These are phyloP conservation scores for Dicerorhinus sumatrensis DNA, from an alignment of 2,113 vertebrate species.

Conservation along the genomic window DNA sequence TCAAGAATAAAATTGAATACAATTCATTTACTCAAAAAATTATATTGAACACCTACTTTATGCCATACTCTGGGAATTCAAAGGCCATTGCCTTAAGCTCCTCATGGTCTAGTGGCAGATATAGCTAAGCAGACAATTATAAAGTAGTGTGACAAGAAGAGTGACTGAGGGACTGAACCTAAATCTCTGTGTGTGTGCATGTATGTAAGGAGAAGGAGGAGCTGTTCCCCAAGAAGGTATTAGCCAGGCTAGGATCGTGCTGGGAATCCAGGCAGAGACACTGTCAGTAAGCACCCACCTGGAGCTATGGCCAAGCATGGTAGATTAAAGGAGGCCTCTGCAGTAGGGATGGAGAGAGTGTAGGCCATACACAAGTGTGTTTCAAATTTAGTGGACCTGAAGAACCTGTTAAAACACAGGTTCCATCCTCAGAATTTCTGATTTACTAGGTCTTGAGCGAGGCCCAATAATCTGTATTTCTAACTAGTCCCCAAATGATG, in stretches of 20 bases:
- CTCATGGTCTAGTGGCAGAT: background rate
- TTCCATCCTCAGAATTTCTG: background rate
- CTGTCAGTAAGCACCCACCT: background rate
- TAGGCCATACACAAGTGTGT: background rate
- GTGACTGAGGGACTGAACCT: background rate
- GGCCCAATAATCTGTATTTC: background rate
- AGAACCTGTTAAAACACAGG: background rate
- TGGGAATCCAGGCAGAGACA: background rate
- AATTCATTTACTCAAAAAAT: conserved; percentile 24
- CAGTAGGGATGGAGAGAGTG: background rate
- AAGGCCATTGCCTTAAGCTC: background rate
- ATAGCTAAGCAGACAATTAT: background rate
- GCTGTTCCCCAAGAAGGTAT: background rate
- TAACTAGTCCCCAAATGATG: background rate
- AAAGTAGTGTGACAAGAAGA: background rate
- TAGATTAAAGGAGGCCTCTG: background rate
- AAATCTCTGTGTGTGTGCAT: background rate
- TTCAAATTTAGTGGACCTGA: background rate
- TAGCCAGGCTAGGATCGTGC: background rate
- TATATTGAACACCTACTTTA: background rate
- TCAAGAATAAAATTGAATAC: background rate
- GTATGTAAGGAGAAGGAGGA: background rate
- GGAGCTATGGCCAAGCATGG: background rate
- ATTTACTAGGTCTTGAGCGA: background rate
- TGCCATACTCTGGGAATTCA: background rate